Percentiles rank a stretch among this genome's conserved stretches.
Evolutionary conservation across 2,113 vertebrate genomes (phyloP).

Genomic region (Planiliza haematocheilus): DNA sequence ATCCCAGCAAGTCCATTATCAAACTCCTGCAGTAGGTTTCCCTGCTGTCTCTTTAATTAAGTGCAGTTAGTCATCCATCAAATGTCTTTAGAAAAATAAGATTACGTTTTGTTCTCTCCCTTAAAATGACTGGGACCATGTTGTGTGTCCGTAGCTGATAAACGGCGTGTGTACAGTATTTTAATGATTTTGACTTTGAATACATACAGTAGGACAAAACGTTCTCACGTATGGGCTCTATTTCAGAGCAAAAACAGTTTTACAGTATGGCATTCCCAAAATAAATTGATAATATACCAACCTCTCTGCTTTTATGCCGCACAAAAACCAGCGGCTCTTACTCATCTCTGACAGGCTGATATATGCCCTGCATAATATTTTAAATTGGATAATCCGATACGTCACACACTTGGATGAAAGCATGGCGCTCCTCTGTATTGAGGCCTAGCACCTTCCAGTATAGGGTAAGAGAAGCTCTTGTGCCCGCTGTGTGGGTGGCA

Average conservation of each 20-base stretch:
- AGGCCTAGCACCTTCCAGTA: constrained; percentile 16
- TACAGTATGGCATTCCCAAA: constrained; percentile 14
- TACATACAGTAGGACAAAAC: not conserved
- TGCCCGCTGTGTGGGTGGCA: constrained; percentile 53
- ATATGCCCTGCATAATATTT: constrained; percentile 45
- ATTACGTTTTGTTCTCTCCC: not conserved
- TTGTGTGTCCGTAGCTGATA: not conserved
- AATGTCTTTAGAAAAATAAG: constrained; percentile 9
- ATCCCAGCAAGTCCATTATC: constrained; percentile 32
- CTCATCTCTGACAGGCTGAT: constrained; percentile 35
- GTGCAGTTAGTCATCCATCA: constrained; percentile 15
- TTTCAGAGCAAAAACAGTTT: not conserved
- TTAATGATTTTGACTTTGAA: not conserved
- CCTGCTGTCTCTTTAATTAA: constrained; percentile 18
- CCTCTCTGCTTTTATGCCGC: constrained; percentile 15
- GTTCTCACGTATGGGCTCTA: not conserved
- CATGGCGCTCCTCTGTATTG: constrained; percentile 18
- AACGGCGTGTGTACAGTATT: not conserved
- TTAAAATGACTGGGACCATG: not conserved
- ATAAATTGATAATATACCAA: constrained; percentile 16
- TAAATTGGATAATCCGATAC: constrained; percentile 54
- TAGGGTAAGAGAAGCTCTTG: constrained; percentile 25
- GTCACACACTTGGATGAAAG: constrained; percentile 30
- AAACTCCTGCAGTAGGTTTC: constrained; percentile 2
- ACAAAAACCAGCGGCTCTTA: constrained; percentile 30